These are phyloP conservation scores for Pygoscelis adeliae DNA, from an alignment of 2,113 vertebrate genomes.

Conservation along the genomic window DNA sequence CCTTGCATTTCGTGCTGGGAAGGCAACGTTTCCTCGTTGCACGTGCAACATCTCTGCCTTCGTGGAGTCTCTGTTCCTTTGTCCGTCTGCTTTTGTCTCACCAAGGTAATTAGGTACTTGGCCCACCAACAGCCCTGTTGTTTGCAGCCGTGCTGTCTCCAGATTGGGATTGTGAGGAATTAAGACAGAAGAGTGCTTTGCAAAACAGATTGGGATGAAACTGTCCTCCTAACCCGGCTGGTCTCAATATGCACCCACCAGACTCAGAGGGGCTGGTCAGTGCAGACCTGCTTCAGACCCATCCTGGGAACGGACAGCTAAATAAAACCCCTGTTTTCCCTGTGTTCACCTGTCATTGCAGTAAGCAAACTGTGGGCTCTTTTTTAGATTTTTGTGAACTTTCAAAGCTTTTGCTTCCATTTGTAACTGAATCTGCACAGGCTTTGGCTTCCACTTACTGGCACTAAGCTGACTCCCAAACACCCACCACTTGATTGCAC, in stretches of 20 bases:
- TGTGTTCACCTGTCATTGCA: background rate
- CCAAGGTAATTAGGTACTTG: background rate
- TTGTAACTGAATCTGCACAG: background rate
- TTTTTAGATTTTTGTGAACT: background rate
- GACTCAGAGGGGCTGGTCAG: background rate
- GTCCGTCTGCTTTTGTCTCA: background rate
- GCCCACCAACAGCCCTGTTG: fast-evolving
- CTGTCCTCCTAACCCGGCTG: background rate
- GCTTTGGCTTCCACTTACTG: background rate
- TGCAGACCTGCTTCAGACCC: background rate
- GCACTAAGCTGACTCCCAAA: background rate
- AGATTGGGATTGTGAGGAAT: background rate
- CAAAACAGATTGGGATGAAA: background rate
- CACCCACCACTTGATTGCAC: background rate
- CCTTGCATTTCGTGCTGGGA: background rate
- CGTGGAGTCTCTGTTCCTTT: background rate
- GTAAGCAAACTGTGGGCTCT: background rate
- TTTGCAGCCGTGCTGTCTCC: background rate
- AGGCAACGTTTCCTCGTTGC: background rate
- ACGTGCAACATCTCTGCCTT: background rate
- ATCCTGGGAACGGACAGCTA: background rate
- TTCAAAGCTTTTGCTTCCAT: background rate
- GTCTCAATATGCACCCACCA: background rate
- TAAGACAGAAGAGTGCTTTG: background rate
- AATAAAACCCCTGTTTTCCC: background rate